Evolutionary conservation across 2,113 vertebrate genomes (phyloP).

Genomic region (Cyanoliseus patagonus): DNA sequence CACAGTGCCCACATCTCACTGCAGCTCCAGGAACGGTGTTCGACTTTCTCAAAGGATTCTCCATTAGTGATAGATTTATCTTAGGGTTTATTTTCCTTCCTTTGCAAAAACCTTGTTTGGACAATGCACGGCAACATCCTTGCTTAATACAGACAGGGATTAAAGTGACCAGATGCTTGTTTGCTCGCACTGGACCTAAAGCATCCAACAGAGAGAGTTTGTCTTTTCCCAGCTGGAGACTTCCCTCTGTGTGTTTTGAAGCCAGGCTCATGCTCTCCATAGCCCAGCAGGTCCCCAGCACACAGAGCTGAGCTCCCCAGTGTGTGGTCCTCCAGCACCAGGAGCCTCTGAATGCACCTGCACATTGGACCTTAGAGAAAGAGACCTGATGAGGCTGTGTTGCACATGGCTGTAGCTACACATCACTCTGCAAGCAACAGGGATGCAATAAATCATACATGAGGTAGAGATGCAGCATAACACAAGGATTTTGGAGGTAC

Average conservation of each 20-base stretch:
- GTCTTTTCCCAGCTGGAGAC: conserved; percentile 23
- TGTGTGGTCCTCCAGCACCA: not conserved
- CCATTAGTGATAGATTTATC: not conserved
- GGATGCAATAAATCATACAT: rapidly evolving
- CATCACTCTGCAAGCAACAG: not conserved
- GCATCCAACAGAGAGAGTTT: not conserved
- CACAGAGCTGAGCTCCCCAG: not conserved
- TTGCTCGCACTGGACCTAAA: not conserved
- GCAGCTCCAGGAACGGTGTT: not conserved
- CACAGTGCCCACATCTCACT: not conserved
- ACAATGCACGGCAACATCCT: not conserved
- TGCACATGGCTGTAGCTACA: rapidly evolving
- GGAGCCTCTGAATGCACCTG: not conserved
- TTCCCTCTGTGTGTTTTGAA: not conserved
- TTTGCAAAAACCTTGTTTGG: not conserved
- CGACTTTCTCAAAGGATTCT: not conserved
- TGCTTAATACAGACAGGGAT: not conserved
- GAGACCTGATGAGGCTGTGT: not conserved
- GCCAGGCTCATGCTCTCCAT: not conserved
- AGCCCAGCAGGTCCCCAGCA: not conserved
- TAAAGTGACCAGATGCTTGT: not conserved
- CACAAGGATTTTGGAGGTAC: not conserved
- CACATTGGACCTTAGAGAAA: rapidly evolving
- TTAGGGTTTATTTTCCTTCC: not conserved
- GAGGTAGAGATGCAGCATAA: not conserved